Evolutionary conservation across 2,888 invertebrate species (phyloP).

Genomic region (Netelia virgata): DNA sequence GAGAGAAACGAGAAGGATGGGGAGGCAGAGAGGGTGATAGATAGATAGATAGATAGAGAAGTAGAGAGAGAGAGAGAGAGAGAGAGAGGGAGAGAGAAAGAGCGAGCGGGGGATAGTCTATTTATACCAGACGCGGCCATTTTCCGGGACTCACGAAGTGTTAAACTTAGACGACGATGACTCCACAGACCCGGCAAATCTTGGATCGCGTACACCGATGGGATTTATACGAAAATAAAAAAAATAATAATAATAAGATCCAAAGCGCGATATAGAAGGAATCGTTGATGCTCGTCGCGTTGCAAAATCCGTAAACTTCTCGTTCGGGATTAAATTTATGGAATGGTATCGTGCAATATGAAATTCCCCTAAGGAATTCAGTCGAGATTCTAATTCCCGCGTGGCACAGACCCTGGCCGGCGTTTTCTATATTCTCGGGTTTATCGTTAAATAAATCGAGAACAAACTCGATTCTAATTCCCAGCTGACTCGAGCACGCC

Average conservation of each 20-base stretch:
- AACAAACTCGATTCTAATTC: no score
- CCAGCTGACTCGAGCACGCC: no score
- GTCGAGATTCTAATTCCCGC: no score
- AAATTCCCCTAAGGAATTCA: no score
- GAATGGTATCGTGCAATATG: no score
- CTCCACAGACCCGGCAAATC: constrained; percentile 71
- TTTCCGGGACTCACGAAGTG: constrained; percentile 80
- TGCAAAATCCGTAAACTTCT: not conserved
- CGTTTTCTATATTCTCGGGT: no score
- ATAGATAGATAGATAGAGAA: constrained; percentile 9
- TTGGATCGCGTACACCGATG: constrained; percentile 61
- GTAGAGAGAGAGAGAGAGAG: constrained; percentile 42
- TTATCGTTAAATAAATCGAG: no score
- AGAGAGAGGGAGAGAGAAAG: constrained; percentile 12
- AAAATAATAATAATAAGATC: constrained; percentile 21
- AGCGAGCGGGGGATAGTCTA: constrained; percentile 72
- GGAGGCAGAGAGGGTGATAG: constrained; percentile 49
- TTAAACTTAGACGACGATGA: constrained; percentile 78
- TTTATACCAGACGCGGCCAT: constrained; percentile 80
- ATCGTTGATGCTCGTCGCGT: not conserved
- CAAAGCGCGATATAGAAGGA: not conserved
- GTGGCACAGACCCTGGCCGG: no score
- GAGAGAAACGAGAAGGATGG: constrained; percentile 50
- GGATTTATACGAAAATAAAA: constrained; percentile 44
- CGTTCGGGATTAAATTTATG: not conserved